phyloP scores from a whole-genome alignment of 2,113 vertebrate genomes.

The Cranoglanis bouderius region DNA sequence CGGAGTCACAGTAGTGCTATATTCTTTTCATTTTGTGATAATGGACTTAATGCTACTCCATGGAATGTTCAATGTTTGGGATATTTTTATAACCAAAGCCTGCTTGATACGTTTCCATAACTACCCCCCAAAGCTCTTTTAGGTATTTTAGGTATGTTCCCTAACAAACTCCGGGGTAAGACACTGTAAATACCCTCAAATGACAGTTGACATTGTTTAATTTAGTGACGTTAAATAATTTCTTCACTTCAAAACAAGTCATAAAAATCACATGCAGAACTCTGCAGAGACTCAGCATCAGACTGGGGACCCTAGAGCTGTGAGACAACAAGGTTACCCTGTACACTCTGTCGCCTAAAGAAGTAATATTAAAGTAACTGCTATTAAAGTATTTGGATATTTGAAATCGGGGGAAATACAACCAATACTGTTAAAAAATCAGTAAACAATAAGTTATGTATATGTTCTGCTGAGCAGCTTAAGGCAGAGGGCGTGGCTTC shows the following conservation, averaged over 20 bases:
- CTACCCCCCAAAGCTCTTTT: not conserved
- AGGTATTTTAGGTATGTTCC: not conserved
- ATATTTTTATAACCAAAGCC: not conserved
- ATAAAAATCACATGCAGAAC: not conserved
- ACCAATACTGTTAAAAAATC: not conserved
- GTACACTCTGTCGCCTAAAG: not conserved
- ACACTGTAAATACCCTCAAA: not conserved
- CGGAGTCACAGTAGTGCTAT: not conserved
- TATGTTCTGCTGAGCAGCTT: not conserved
- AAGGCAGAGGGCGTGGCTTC: conserved; percentile 5
- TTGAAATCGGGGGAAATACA: not conserved
- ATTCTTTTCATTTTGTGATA: not conserved
- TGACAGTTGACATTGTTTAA: not conserved
- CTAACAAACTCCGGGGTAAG: not conserved
- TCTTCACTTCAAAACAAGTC: not conserved
- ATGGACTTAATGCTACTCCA: not conserved
- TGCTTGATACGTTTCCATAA: not conserved
- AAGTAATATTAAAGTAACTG: not conserved
- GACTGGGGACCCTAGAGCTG: not conserved
- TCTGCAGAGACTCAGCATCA: not conserved
- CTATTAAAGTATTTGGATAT: not conserved
- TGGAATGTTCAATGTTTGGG: not conserved
- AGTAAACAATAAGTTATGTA: not conserved
- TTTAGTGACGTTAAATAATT: not conserved
- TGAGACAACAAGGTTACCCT: not conserved